Percentiles rank a stretch among this genome's conserved stretches.
These are phyloP conservation scores for Eupithecia abbreviata DNA, from an alignment of 2,888 invertebrate genomes.

Conservation along the genomic window DNA sequence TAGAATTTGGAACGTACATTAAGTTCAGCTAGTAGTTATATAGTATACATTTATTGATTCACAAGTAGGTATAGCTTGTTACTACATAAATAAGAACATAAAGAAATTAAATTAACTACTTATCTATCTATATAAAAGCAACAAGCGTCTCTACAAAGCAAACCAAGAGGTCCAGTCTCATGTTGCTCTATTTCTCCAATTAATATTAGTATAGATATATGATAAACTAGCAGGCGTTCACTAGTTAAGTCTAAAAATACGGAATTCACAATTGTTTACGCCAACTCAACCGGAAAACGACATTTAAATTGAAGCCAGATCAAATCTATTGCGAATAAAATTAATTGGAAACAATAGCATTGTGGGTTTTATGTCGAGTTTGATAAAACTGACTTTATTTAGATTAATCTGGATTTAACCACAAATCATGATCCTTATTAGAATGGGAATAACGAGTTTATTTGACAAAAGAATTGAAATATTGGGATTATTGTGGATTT, in stretches of 20 bases:
- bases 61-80: too few species aligned
- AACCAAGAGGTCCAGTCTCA: too few species aligned
- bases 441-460: slow-evolving; percentile 1
- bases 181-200: too few species aligned
- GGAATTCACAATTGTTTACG: slow-evolving; percentile 11
- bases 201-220: too few species aligned
- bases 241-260: neutral
- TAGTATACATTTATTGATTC: too few species aligned
- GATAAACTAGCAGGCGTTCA: neutral
- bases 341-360: slow-evolving; percentile 19
- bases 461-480: neutral
- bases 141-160: too few species aligned
- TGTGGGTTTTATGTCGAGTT: slow-evolving; percentile 1
- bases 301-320: slow-evolving; percentile 19
- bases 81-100: too few species aligned
- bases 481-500: neutral
- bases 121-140: too few species aligned
- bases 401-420: slow-evolving; percentile 5
- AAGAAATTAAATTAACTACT: too few species aligned
- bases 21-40: too few species aligned
- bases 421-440: neutral
- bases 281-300: slow-evolving; percentile 13
- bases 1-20: too few species aligned
- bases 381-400: slow-evolving; percentile 4
- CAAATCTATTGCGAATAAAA: slow-evolving; percentile 18